Conservation (phyloP, 23 tunicate genomes). For the Trididemnum nubilum region DNA sequence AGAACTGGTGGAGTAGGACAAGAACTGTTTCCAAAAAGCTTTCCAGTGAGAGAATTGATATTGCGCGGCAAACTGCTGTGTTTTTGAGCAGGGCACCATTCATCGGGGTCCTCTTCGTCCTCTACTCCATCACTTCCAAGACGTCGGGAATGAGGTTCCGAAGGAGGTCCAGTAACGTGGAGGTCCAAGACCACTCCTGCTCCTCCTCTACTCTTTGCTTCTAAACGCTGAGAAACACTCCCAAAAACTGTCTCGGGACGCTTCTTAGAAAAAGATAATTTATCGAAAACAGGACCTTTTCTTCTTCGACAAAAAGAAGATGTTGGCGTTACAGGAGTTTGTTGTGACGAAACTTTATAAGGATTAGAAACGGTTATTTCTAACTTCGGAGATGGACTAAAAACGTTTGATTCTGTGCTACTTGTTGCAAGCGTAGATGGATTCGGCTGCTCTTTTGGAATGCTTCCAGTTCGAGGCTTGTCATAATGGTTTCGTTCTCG, state of each 20-base stretch:
- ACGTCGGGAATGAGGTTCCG: slow-evolving; percentile 58
- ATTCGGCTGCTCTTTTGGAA: slow-evolving; percentile 30
- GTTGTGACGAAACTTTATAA: too few relatives aligned
- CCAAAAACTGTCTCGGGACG: too few relatives aligned
- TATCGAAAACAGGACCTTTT: slow-evolving; percentile 55
- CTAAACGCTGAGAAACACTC: too few relatives aligned
- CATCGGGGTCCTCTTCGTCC: slow-evolving; percentile 41
- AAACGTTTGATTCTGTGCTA: too few relatives aligned
- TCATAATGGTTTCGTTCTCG: slow-evolving; percentile 43
- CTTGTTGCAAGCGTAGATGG: too few relatives aligned
- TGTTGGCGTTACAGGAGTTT: slow-evolving; percentile 28
- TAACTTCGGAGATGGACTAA: too few relatives aligned
- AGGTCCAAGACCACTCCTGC: slow-evolving; percentile 78
- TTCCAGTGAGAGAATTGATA: background rate
- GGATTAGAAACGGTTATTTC: too few relatives aligned
- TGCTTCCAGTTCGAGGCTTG: slow-evolving; percentile 50
- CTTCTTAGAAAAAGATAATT: slow-evolving; percentile 1
- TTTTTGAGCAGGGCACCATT: slow-evolving; percentile 13
- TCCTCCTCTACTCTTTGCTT: background rate
- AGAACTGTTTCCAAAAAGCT: background rate
- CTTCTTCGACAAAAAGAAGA: slow-evolving; percentile 82
- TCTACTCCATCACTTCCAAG: slow-evolving; percentile 95
- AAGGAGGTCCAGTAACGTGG: slow-evolving; percentile 41
- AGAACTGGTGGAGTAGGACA: background rate
- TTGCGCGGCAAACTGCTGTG: slow-evolving; percentile 64